phyloP scores from a whole-genome alignment of 2,113 vertebrate genomes.

The Microcebus murinus region DNA sequence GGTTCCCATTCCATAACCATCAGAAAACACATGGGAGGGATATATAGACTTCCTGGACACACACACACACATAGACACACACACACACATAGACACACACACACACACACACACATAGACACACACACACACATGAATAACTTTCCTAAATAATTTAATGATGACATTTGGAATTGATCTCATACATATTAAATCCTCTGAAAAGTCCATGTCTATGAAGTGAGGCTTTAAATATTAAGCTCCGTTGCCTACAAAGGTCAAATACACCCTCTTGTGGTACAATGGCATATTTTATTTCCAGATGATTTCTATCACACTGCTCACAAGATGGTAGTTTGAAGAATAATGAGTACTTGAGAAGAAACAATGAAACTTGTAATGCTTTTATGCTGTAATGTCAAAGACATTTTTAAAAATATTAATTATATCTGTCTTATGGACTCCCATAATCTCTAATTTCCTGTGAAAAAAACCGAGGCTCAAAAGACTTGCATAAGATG shows the following conservation, averaged over 20 bases:
- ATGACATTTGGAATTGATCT: conserved; percentile 79
- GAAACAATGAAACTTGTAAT: not conserved
- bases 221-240: conserved; percentile 47
- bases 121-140: not conserved
- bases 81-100: not conserved
- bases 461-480: not conserved
- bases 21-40: conserved; percentile 70
- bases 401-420: not conserved
- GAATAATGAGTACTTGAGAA: not conserved
- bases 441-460: not conserved
- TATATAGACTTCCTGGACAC: conserved; percentile 55
- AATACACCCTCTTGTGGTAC: conserved; percentile 79
- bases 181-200: conserved; percentile 66
- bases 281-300: conserved; percentile 46
- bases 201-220: conserved; percentile 51
- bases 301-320: conserved; percentile 20
- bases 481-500: not conserved
- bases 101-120: not conserved
- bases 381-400: not conserved
- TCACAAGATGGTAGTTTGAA: not conserved
- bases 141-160: conserved; percentile 71
- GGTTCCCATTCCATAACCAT: conserved; percentile 65
- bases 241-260: conserved; percentile 56
- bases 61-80: not conserved
- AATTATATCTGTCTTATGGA: not conserved